Conservation (phyloP, 1,140 invertebrate species). For the Drosophila equinoxialis region DNA sequence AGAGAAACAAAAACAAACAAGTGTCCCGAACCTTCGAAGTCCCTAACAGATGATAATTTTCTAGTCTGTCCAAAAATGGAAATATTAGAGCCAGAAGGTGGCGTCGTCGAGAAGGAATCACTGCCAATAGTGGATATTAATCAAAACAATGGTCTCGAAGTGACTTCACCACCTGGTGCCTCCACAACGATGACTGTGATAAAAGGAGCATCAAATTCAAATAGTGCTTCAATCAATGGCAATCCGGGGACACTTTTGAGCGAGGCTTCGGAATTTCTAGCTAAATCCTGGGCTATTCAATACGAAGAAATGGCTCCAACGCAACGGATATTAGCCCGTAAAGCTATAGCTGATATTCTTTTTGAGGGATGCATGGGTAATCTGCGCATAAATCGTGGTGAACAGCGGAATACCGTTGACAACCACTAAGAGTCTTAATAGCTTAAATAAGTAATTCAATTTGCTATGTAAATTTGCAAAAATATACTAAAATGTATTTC, state of each 20-base stretch:
- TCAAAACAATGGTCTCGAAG: background rate
- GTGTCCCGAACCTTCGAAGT: background rate
- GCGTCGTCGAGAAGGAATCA: background rate
- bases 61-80: background rate
- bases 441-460: background rate
- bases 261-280: constrained; percentile 63
- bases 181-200: constrained; percentile 4
- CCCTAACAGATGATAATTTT: background rate
- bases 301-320: constrained; percentile 70
- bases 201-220: constrained; percentile 1
- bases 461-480: background rate
- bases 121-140: background rate
- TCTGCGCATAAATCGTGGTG: constrained; percentile 63
- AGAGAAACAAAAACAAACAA: background rate
- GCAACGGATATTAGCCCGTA: constrained; percentile 72
- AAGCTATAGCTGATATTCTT: constrained; percentile 75
- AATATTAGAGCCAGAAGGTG: background rate
- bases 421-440: constrained; percentile 31
- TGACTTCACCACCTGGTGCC: background rate
- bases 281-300: constrained; percentile 77
- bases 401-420: constrained; percentile 36
- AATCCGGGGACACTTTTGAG: constrained; percentile 35
- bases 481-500: background rate
- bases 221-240: background rate
- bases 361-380: constrained; percentile 80